phyloP scores from a whole-genome alignment of 1,140 invertebrate species.

The Archivesica marissinica region DNA sequence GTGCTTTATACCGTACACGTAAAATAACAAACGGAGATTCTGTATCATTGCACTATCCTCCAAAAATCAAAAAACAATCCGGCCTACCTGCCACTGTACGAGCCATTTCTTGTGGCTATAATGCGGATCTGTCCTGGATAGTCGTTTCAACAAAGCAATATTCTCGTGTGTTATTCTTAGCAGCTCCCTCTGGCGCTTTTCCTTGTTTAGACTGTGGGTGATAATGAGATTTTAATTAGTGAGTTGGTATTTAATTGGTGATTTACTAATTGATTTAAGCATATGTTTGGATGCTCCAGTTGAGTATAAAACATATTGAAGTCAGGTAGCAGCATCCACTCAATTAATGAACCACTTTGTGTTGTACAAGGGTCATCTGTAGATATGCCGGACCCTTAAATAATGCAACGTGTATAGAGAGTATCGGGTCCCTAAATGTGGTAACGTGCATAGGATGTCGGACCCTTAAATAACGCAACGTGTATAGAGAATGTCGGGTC shows the following conservation, averaged over 20 bases:
- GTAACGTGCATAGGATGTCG: too few species aligned
- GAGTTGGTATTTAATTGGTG: not conserved
- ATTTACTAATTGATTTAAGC: not conserved
- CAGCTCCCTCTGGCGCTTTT: slow-evolving; percentile 76
- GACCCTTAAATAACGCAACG: too few species aligned
- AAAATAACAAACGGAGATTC: too few species aligned
- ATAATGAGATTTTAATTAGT: not conserved
- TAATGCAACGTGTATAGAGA: too few species aligned
- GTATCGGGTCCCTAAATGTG: too few species aligned
- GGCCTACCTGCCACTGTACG: slow-evolving; percentile 71
- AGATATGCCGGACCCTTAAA: not conserved
- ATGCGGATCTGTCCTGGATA: slow-evolving; percentile 70
- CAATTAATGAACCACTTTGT: not conserved
- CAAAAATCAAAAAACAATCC: too few species aligned
- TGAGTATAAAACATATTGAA: not conserved
- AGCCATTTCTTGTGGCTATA: slow-evolving; percentile 71
- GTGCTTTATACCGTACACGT: too few species aligned
- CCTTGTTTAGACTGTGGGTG: slow-evolving; percentile 74
- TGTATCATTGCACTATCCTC: too few species aligned
- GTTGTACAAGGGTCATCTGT: not conserved
- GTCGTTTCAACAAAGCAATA: slow-evolving; percentile 76
- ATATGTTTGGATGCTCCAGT: not conserved
- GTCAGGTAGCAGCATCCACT: not conserved
- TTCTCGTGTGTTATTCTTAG: slow-evolving; percentile 80
- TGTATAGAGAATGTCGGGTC: too few species aligned